These are phyloP conservation scores for Syrrhaptes paradoxus DNA, from an alignment of 2,113 vertebrate species.

Conservation along the genomic window DNA sequence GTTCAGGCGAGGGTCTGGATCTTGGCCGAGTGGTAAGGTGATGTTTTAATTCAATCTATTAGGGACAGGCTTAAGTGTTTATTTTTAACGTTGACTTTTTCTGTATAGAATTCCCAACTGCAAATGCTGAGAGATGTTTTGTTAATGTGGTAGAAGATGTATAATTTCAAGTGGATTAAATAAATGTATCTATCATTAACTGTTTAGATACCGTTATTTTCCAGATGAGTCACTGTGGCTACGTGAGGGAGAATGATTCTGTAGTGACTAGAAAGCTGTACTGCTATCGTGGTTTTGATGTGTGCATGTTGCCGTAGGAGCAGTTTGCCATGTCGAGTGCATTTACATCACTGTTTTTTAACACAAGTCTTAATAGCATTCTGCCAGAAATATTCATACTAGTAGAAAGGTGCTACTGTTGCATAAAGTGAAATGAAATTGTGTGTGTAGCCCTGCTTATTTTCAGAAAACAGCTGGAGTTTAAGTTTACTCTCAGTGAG, in stretches of 20 bases:
- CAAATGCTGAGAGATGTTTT: not conserved
- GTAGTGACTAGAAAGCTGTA: not conserved
- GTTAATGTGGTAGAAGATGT: not conserved
- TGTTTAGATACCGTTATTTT: not conserved
- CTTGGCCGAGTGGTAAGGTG: constrained; percentile 92
- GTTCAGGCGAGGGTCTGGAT: constrained; percentile 95
- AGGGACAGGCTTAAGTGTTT: not conserved
- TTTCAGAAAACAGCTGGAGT: not conserved
- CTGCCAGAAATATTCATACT: not conserved
- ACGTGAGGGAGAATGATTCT: not conserved
- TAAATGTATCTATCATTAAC: not conserved
- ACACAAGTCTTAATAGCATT: not conserved
- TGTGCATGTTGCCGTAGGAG: not conserved
- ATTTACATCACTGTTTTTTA: not conserved
- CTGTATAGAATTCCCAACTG: not conserved
- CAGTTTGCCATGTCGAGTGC: not conserved
- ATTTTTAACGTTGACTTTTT: constrained; percentile 10
- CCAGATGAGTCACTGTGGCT: not conserved
- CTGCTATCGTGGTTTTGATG: not conserved
- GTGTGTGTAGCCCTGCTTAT: not conserved
- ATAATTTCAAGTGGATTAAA: not conserved
- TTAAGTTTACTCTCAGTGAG: not conserved
- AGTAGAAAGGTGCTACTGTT: not conserved
- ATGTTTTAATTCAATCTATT: constrained; percentile 31
- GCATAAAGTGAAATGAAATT: not conserved